Evolutionary conservation across 2,888 invertebrate genomes (phyloP).

Genomic region (Mimumesa dahlbomi): DNA sequence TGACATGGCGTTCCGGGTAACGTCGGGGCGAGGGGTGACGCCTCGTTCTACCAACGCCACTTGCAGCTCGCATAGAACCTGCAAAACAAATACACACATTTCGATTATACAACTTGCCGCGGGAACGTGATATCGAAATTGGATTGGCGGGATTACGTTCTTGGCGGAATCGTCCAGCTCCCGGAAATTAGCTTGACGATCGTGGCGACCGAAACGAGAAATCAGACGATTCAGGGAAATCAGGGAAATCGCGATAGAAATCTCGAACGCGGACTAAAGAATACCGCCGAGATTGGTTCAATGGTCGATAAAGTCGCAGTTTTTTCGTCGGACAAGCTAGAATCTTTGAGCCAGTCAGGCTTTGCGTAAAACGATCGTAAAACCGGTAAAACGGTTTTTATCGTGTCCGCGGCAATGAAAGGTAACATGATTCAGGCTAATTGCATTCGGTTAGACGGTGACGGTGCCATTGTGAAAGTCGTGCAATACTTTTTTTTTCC

Average conservation of each 20-base stretch:
- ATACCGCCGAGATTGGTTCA: conserved; percentile 27
- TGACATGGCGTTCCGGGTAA: conserved; percentile 80
- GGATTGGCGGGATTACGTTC: neutral
- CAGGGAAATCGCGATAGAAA: conserved; percentile 43
- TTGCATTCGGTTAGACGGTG: conserved; percentile 36
- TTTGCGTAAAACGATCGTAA: conserved; percentile 68
- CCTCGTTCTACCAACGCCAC: conserved; percentile 81
- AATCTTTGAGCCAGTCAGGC: conserved; percentile 45
- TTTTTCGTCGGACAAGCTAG: conserved; percentile 22
- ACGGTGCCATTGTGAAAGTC: conserved; percentile 61
- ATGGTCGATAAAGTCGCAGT: conserved; percentile 63
- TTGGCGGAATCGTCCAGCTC: neutral
- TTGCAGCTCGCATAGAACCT: conserved; percentile 87
- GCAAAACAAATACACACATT: conserved; percentile 52
- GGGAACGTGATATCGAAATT: too few relatives aligned
- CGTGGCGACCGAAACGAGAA: conserved; percentile 37
- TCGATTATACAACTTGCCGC: too few relatives aligned
- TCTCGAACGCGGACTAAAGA: conserved; percentile 28
- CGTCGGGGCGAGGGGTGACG: conserved; percentile 74
- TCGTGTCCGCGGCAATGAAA: conserved; percentile 50
- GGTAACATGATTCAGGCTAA: conserved; percentile 52
- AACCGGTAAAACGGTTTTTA: conserved; percentile 60
- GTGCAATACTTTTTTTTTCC: conserved; percentile 13
- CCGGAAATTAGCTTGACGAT: neutral
- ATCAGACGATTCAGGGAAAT: too few relatives aligned